Base-by-base conservation (phyloP, 2,113 vertebrate genomes). In the Vulpes ferrilata region DNA sequence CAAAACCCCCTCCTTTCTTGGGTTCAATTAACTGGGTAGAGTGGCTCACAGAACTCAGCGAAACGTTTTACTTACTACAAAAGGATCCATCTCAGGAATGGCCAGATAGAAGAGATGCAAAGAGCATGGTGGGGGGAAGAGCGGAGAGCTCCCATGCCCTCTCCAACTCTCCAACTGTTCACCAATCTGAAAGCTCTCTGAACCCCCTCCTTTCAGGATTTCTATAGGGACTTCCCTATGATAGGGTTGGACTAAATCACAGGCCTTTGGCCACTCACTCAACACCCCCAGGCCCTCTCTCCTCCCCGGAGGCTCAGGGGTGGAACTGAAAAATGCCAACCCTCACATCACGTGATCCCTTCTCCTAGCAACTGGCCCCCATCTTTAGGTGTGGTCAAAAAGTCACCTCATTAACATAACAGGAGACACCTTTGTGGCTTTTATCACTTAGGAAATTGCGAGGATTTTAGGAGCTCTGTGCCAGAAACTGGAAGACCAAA, bases 61-160 rank as follows among this genome's bases (percentile, higher is more conserved):
- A 83, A 64, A 65, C 11, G 53, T 64, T 83, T 83, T 65, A 76
- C 79, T 83, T 65, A 76, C 57, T 13, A 17, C 6, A 19, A 38
- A 64, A 65, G 32, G 48, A 57, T 20, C 4, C 13, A 65, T 27
- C 11, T n/a, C 93, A 48, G 67, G 27, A 84, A 35, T 15, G 57
- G 67, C 48, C 27, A 3, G 7, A n/a, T 5, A 5, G 57, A n/a
- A 48, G n/a, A 74, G 57, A 57, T 0, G 7, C 67, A 64, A 3
- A 57, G 32, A 27, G 57, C 25, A 7, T 25, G 4, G 19, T 27
- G 53, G 43, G 1, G 25, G 7, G 2, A 55, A 53, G 25, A 43
- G 32, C 23, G 0, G 4, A 1, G 13, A 19, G 12, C 60, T 9
- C 32, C 32, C 67, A 11, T 0, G 15, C 19, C 10, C 11, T n/a